Percentiles rank a stretch among this genome's conserved stretches.
phyloP scores from a whole-genome alignment of 2,113 vertebrate species.

The Prionailurus viverrinus region DNA sequence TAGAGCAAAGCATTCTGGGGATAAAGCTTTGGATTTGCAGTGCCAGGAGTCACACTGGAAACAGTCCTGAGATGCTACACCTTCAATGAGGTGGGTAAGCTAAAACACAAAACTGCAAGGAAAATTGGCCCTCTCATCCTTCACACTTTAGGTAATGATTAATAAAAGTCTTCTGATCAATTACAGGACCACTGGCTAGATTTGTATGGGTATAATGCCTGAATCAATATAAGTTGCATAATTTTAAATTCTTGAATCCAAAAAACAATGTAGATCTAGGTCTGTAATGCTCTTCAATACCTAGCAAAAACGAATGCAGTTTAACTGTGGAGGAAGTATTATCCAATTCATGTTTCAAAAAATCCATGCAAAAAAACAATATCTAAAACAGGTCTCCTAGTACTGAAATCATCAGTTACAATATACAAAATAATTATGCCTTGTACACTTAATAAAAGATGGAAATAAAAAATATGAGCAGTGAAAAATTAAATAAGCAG shows the following conservation, averaged over 20 bases:
- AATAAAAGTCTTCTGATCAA: not conserved
- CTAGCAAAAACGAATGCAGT: not conserved
- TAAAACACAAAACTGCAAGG: not conserved
- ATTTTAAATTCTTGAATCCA: not conserved
- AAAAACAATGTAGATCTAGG: not conserved
- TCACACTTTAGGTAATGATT: not conserved
- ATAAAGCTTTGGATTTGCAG: not conserved
- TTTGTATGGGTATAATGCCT: not conserved
- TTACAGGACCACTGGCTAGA: not conserved
- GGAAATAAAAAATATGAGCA: not conserved
- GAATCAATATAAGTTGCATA: not conserved
- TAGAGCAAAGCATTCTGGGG: not conserved
- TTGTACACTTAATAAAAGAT: not conserved
- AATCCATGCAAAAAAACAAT: not conserved
- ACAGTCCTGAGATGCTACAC: not conserved
- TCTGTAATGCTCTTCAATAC: not conserved
- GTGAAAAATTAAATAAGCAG: not conserved
- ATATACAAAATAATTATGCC: not conserved
- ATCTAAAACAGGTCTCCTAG: not conserved
- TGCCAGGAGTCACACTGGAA: not conserved
- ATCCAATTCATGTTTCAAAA: not conserved
- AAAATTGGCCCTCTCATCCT: not conserved
- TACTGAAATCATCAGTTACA: not conserved
- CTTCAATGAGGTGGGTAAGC: not conserved
- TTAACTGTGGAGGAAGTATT: not conserved